Percentiles rank a stretch among this genome's conserved stretches.
These are phyloP conservation scores for Drosophila multiciliata DNA, from an alignment of 2,888 invertebrate species.

Conservation along the genomic window DNA sequence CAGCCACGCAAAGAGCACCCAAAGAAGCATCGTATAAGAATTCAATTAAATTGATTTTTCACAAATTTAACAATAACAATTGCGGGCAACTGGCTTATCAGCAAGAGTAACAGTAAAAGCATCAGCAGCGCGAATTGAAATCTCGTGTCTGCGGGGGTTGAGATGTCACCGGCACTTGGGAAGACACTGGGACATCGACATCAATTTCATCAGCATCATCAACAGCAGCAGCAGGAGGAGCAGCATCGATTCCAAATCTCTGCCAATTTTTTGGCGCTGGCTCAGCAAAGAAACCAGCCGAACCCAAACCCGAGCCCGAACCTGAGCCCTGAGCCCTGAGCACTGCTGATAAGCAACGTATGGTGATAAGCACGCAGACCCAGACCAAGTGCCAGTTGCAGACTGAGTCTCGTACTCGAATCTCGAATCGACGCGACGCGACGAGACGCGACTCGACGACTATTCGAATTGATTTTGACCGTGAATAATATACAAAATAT, in stretches of 20 bases:
- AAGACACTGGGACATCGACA: slow-evolving; percentile 44
- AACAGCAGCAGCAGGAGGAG: slow-evolving; percentile 8
- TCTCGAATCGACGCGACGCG: background rate
- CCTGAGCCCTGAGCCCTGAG: slow-evolving; percentile 25
- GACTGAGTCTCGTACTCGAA: slow-evolving; percentile 15
- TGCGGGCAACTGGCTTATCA: slow-evolving; percentile 49
- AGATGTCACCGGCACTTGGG: slow-evolving; percentile 58
- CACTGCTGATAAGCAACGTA: slow-evolving; percentile 65
- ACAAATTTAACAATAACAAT: slow-evolving; percentile 39
- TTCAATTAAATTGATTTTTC: slow-evolving; percentile 44
- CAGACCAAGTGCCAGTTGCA: slow-evolving; percentile 14
- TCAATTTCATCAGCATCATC: slow-evolving; percentile 45
- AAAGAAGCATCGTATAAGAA: slow-evolving; percentile 21
- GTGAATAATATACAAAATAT: slow-evolving; percentile 70
- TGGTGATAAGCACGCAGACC: slow-evolving; percentile 69
- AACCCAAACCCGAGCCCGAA: slow-evolving; percentile 19
- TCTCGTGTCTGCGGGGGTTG: slow-evolving; percentile 42
- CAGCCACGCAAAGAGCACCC: slow-evolving; percentile 36
- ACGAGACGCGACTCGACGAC: slow-evolving; percentile 12
- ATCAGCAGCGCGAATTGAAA: slow-evolving; percentile 36
- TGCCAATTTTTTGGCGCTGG: slow-evolving; percentile 57
- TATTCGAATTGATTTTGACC: slow-evolving; percentile 70
- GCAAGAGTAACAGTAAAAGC: slow-evolving; percentile 1
- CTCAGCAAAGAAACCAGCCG: slow-evolving; percentile 55
- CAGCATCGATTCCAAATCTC: slow-evolving; percentile 49